phyloP scores from a whole-genome alignment of 2,888 invertebrate species.

The Thymelicus sylvestris region DNA sequence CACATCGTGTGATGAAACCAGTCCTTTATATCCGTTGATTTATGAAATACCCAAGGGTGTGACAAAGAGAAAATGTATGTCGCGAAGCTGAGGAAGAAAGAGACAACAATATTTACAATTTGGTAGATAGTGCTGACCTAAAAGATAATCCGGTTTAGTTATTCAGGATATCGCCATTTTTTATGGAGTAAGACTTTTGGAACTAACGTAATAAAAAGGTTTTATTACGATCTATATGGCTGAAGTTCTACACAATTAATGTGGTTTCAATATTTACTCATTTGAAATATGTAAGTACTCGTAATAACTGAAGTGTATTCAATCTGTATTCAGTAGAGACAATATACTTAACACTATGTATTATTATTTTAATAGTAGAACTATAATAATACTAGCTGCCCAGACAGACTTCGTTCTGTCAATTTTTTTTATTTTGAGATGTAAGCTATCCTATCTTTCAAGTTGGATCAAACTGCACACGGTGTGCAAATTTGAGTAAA shows the following conservation, averaged over 20 bases:
- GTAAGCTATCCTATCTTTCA: too few species aligned
- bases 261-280: not conserved
- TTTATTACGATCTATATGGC: not conserved
- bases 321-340: too few species aligned
- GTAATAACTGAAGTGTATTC: too few species aligned
- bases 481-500: too few species aligned
- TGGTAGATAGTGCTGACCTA: conserved; percentile 22
- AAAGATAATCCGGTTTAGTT: conserved; percentile 23
- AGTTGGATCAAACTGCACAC: too few species aligned
- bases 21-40: conserved; percentile 8
- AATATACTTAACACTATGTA: too few species aligned
- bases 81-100: not conserved
- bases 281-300: too few species aligned
- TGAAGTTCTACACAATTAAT: not conserved
- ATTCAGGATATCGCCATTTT: conserved; percentile 13
- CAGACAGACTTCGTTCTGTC: too few species aligned
- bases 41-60: conserved; percentile 33
- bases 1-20: not conserved
- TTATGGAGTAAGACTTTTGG: conserved; percentile 10
- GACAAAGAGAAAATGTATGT: conserved; percentile 36
- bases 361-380: too few species aligned
- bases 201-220: conserved; percentile 12
- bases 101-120: conserved; percentile 18
- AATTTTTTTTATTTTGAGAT: too few species aligned
- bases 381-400: too few species aligned